These are phyloP conservation scores for Cyprinodon diabolis DNA, from an alignment of 2,797 vertebrate species.

Conservation along the genomic window DNA sequence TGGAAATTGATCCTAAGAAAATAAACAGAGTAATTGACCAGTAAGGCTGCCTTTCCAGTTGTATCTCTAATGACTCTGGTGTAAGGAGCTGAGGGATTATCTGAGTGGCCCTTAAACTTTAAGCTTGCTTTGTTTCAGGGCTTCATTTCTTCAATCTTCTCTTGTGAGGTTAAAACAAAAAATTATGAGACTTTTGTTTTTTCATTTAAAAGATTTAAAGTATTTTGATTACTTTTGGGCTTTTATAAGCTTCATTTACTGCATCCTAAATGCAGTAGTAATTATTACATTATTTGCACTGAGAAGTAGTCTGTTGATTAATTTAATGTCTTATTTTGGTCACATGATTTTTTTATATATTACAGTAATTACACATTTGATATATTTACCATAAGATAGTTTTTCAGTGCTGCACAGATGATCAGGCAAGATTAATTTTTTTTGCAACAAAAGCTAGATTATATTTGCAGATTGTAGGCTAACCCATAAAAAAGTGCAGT, in stretches of 20 bases:
- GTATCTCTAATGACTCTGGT: neutral
- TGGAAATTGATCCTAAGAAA: neutral
- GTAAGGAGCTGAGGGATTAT: neutral
- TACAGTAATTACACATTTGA: neutral
- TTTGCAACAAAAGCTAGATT: conserved; percentile 9
- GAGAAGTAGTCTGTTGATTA: too few species aligned
- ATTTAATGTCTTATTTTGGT: neutral
- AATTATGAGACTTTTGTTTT: neutral
- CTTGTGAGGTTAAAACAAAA: neutral
- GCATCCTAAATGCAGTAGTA: neutral
- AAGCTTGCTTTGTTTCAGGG: neutral
- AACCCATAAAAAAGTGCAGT: conserved; percentile 27
- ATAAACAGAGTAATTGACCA: neutral
- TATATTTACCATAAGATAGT: neutral
- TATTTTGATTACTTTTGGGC: neutral
- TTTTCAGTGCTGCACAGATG: neutral
- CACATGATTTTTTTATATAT: neutral
- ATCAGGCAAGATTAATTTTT: neutral
- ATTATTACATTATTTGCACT: neutral
- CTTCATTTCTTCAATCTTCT: neutral
- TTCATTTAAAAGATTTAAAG: neutral
- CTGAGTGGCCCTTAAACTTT: neutral
- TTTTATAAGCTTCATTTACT: neutral
- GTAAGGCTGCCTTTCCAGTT: neutral
- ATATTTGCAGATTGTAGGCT: conserved; percentile 33